Conservation (phyloP, 1,140 invertebrate genomes). For the Monochamus saltuarius region DNA sequence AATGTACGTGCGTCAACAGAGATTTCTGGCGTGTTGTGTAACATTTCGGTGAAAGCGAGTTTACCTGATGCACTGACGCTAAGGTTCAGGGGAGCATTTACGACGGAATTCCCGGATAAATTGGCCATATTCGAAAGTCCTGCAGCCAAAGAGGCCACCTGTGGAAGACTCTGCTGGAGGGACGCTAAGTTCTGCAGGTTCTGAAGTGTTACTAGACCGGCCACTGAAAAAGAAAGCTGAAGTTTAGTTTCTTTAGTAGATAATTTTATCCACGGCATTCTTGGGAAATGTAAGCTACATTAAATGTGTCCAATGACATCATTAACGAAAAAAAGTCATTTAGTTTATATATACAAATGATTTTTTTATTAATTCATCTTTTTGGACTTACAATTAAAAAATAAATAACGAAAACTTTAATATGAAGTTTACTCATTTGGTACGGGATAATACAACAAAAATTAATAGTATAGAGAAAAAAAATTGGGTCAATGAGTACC, state of each 20-base stretch:
- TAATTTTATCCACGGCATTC: no score
- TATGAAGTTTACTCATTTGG: no score
- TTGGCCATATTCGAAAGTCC: conserved; percentile 72
- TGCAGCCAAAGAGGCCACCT: conserved; percentile 67
- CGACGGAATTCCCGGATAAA: conserved; percentile 63
- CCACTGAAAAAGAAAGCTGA: conserved; percentile 59
- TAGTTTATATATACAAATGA: neutral
- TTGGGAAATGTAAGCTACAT: no score
- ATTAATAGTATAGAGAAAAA: no score
- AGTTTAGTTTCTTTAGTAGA: no score
- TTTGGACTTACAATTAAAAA: no score
- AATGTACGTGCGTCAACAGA: neutral
- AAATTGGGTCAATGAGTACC: no score
- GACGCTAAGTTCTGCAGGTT: conserved; percentile 74
- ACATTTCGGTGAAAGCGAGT: neutral
- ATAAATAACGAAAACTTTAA: no score
- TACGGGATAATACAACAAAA: no score
- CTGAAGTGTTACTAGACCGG: conserved; percentile 73
- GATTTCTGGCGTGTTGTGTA: neutral
- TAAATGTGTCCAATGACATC: no score
- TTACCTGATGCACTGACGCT: conserved; percentile 69
- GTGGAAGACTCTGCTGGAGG: conserved; percentile 66
- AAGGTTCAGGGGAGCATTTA: conserved; percentile 78
- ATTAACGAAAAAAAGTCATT: no score
- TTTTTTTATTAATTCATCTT: neutral